These are phyloP conservation scores for Oxyura jamaicensis DNA, from an alignment of 2,113 vertebrate species.

Conservation along the genomic window DNA sequence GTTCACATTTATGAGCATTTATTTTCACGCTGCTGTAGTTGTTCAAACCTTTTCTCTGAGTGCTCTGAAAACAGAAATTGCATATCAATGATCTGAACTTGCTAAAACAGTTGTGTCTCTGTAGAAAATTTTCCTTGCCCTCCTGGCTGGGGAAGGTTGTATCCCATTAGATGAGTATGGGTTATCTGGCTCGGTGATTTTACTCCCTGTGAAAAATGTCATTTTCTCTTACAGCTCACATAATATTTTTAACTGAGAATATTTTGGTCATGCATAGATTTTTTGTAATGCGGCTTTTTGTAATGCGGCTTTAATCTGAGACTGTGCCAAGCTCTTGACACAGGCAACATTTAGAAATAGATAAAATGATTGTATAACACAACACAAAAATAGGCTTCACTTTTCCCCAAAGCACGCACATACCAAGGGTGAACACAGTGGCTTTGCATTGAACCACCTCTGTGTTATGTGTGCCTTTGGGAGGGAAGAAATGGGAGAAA, in stretches of 20 bases:
- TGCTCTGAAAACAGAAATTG: neutral
- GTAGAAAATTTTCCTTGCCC: neutral
- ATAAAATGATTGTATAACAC: neutral
- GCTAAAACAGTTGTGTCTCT: neutral
- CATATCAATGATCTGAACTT: neutral
- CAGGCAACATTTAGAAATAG: conserved; percentile 16
- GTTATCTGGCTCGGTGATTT: neutral
- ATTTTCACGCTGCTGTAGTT: neutral
- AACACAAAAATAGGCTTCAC: neutral
- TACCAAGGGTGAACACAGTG: accelerated
- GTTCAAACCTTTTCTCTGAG: neutral
- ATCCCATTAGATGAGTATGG: neutral
- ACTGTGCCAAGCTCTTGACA: conserved; percentile 50
- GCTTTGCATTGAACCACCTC: neutral
- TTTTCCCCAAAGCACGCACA: accelerated
- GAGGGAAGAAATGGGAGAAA: neutral
- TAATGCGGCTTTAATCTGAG: conserved; percentile 58
- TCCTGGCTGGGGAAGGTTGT: neutral
- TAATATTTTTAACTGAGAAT: neutral
- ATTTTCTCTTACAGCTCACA: neutral
- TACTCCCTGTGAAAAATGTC: neutral
- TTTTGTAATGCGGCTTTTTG: no score
- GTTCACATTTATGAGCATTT: neutral
- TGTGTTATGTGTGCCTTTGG: neutral
- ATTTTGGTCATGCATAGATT: neutral